These are phyloP conservation scores for Morbakka virulenta DNA, from an alignment of 30 jellyfish, hydroid and myxozoan genomes.

Conservation along the genomic window DNA sequence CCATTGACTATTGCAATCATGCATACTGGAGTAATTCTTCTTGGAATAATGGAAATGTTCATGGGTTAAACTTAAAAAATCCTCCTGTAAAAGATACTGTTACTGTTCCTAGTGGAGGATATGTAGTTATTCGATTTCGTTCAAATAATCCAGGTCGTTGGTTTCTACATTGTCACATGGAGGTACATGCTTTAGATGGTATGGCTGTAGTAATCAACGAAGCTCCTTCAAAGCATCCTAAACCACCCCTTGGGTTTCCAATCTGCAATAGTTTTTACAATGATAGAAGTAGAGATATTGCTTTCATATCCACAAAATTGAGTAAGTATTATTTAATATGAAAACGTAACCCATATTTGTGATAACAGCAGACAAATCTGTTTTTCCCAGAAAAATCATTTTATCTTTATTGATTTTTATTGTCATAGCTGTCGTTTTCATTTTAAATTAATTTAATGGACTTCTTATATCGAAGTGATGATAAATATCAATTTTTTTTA, in stretches of 20 bases:
- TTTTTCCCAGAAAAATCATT: too few relatives aligned
- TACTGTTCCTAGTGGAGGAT: conserved; percentile 91
- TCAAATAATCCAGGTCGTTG: conserved; percentile 96
- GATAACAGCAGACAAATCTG: too few relatives aligned
- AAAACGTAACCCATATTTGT: too few relatives aligned
- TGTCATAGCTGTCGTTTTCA: too few relatives aligned
- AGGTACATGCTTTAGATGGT: conserved; percentile 89
- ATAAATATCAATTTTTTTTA: too few relatives aligned
- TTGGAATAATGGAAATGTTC: conserved; percentile 72
- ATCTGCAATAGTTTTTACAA: conserved; percentile 73
- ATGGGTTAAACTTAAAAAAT: conserved; percentile 73
- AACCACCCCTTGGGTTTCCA: conserved; percentile 92
- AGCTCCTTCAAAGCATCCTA: conserved; percentile 70
- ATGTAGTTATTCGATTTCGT: conserved; percentile 79
- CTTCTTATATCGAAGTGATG: too few relatives aligned
- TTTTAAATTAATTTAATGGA: too few relatives aligned
- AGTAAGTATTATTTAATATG: too few relatives aligned
- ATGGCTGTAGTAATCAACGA: conserved; percentile 94
- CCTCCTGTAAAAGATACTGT: conserved; percentile 89
- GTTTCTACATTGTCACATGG: conserved; percentile 96
- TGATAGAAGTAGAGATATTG: conserved; percentile 80
- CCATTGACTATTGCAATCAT: conserved; percentile 26
- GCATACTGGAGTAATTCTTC: conserved; percentile 31
- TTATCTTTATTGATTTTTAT: too few relatives aligned
- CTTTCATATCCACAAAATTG: too few relatives aligned